Conservation (phyloP, 2,113 vertebrate species). For the Sylvietta virens region DNA sequence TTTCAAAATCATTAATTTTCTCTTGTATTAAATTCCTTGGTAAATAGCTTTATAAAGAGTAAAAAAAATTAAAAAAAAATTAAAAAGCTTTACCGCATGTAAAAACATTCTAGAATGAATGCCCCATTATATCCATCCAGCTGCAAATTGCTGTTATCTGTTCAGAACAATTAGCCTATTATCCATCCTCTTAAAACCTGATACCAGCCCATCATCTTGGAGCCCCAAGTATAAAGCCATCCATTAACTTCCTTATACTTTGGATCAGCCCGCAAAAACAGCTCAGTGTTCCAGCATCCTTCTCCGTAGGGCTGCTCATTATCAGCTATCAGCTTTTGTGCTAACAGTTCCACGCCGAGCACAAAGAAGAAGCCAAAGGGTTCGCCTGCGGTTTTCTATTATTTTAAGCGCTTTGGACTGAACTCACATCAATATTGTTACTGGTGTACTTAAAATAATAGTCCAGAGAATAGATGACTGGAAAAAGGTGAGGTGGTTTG, state of each 20-base stretch:
- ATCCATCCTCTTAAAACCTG: constrained; percentile 6
- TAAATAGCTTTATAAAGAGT: background rate
- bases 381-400: constrained; percentile 28
- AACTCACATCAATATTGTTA: constrained; percentile 62
- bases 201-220: constrained; percentile 12
- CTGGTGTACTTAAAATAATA: constrained; percentile 65
- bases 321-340: constrained; percentile 27
- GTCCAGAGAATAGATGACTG: constrained; percentile 47
- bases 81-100: background rate
- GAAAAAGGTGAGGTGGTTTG: constrained; percentile 67
- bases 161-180: constrained; percentile 35
- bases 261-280: background rate
- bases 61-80: background rate
- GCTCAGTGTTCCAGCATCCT: background rate
- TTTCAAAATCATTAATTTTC: background rate
- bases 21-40: background rate
- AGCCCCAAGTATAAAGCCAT: background rate
- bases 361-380: constrained; percentile 24
- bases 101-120: constrained; percentile 3
- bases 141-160: constrained; percentile 48
- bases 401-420: constrained; percentile 52
- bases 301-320: constrained; percentile 36
- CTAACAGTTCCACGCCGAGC: constrained; percentile 5
- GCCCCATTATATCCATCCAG: background rate
- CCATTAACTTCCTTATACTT: constrained; percentile 8